These are phyloP conservation scores for Euwallacea fornicatus DNA, from an alignment of 1,140 invertebrate species.

Conservation along the genomic window DNA sequence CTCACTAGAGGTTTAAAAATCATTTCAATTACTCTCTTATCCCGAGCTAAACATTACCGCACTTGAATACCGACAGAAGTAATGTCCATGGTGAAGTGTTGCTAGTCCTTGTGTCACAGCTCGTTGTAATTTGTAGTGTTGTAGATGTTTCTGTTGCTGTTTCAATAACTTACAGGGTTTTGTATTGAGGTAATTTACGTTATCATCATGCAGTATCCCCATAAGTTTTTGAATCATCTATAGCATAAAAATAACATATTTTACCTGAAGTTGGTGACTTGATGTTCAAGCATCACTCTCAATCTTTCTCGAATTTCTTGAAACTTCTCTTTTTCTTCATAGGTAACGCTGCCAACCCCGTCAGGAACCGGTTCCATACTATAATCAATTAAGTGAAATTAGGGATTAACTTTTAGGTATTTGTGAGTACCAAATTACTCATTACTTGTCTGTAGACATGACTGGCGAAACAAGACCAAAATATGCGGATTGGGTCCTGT, in stretches of 20 bases:
- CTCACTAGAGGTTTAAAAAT: too few relatives aligned
- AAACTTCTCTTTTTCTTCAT: constrained; percentile 98
- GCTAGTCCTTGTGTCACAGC: constrained; percentile 17
- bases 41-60: constrained; percentile 12
- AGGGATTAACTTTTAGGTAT: too few relatives aligned
- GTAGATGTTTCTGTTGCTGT: constrained; percentile 4
- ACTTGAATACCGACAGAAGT: constrained; percentile 14
- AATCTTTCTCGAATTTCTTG: constrained; percentile 95
- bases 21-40: too few relatives aligned
- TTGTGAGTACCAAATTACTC: too few relatives aligned
- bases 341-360: constrained; percentile 95
- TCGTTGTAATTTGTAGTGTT: constrained; percentile 3
- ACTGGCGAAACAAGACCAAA: too few relatives aligned
- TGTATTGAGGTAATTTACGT: not conserved
- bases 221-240: too few relatives aligned
- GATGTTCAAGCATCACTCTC: constrained; percentile 90
- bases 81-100: constrained; percentile 7
- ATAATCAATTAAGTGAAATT: constrained; percentile 36
- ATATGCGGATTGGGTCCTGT: too few relatives aligned
- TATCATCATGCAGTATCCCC: too few relatives aligned
- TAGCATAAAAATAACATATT: not conserved
- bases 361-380: constrained; percentile 77
- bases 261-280: constrained; percentile 98
- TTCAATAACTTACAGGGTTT: constrained; percentile 3
- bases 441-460: too few relatives aligned